phyloP scores from a whole-genome alignment of 2,113 vertebrate species.

The Neomonachus schauinslandi region DNA sequence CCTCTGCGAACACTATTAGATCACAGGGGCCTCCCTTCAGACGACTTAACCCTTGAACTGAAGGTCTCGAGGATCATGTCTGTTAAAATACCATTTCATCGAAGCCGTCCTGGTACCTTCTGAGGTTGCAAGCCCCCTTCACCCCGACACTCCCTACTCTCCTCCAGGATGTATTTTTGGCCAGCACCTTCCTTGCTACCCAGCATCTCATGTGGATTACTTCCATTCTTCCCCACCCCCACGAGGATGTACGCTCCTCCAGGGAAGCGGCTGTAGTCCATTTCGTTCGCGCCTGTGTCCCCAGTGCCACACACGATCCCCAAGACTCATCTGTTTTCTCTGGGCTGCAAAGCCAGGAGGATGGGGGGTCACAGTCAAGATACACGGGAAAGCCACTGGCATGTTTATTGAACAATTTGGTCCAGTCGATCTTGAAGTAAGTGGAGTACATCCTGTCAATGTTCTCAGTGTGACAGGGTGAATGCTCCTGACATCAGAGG shows the following conservation, averaged over 20 bases:
- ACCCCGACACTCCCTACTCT: neutral
- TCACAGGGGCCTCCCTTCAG: neutral
- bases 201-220: too few species aligned
- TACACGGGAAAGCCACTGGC: neutral
- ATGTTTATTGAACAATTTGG: neutral
- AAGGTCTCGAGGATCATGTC: neutral
- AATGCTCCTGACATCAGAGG: neutral
- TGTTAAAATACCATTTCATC: neutral
- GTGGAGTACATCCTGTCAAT: neutral
- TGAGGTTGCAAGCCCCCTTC: neutral
- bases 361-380: neutral
- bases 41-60: neutral
- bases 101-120: neutral
- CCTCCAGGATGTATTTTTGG: neutral
- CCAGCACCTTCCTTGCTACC: neutral
- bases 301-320: too few species aligned
- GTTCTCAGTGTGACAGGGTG: neutral
- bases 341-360: neutral
- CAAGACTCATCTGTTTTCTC: neutral
- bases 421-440: neutral
- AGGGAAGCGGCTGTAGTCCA: rapidly evolving
- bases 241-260: neutral
- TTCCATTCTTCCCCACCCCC: neutral
- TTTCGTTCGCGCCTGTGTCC: neutral
- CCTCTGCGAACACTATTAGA: too few species aligned